phyloP scores from a whole-genome alignment of 2,797 vertebrate genomes.

The Helicolenus hilgendorfi region DNA sequence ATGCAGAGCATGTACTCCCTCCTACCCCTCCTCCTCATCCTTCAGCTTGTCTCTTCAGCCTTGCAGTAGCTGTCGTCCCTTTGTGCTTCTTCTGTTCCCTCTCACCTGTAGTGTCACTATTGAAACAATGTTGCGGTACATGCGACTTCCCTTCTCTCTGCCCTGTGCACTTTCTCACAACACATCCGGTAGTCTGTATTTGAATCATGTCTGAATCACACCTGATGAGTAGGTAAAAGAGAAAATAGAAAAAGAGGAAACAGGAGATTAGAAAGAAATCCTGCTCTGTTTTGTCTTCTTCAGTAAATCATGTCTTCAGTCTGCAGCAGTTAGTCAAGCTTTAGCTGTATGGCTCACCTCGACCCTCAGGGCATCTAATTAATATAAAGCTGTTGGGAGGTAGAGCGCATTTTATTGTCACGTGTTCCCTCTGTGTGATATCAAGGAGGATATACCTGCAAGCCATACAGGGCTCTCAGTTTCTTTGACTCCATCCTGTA shows the following conservation, averaged over 20 bases:
- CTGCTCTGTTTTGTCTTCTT: neutral
- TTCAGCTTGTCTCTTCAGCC: neutral
- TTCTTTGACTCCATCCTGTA: constrained; percentile 1
- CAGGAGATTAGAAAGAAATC: neutral
- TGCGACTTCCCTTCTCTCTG: neutral
- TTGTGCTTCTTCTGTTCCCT: constrained; percentile 24
- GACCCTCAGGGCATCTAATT: constrained; percentile 49
- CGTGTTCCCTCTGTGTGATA: constrained; percentile 49
- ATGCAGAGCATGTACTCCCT: neutral
- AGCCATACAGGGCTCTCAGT: constrained; percentile 3
- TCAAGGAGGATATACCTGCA: constrained; percentile 34
- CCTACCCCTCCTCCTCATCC: neutral
- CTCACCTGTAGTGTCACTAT: constrained; percentile 22
- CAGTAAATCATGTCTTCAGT: constrained; percentile 15
- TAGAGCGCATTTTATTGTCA: constrained; percentile 41
- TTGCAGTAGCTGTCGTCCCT: neutral
- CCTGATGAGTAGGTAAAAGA: neutral
- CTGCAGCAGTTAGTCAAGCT: constrained; percentile 46
- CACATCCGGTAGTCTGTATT: constrained; percentile 1
- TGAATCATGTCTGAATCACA: neutral
- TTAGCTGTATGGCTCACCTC: constrained; percentile 30
- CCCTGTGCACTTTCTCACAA: neutral
- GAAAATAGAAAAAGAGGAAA: neutral
- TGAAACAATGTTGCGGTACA: constrained; percentile 5
- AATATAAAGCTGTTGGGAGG: constrained; percentile 63